Conservation (phyloP, 2,888 invertebrate species). For the Ophonus ardosiacus region DNA sequence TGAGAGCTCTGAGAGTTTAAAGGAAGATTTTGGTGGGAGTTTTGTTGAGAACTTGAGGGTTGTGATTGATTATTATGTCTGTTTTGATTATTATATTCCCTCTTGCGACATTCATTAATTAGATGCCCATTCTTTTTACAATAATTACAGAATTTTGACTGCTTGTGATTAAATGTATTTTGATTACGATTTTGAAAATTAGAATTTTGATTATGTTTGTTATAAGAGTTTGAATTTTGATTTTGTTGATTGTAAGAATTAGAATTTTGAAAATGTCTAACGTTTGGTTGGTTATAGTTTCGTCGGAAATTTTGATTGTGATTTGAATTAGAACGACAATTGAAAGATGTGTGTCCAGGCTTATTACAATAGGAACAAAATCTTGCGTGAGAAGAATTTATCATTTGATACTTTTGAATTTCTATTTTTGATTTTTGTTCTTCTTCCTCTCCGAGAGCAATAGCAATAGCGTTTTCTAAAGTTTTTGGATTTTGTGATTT, state of each 20-base stretch:
- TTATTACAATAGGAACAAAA: constrained; percentile 8
- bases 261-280: neutral
- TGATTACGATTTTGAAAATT: neutral
- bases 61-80: neutral
- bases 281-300: too few species aligned
- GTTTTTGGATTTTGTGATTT: neutral
- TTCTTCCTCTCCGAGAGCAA: neutral
- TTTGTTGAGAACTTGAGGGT: neutral
- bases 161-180: neutral
- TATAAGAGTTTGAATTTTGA: too few species aligned
- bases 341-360: neutral
- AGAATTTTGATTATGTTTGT: neutral
- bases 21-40: neutral
- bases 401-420: neutral
- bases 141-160: neutral
- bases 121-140: neutral
- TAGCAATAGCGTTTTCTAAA: neutral
- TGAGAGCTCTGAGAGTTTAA: neutral
- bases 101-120: neutral
- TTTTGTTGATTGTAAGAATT: neutral
- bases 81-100: neutral
- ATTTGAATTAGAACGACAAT: neutral
- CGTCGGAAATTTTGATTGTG: neutral
- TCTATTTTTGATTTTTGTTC: neutral
- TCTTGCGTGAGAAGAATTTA: neutral